These are phyloP conservation scores for Zygaena filipendulae DNA, from an alignment of 2,888 invertebrate species.

Conservation along the genomic window DNA sequence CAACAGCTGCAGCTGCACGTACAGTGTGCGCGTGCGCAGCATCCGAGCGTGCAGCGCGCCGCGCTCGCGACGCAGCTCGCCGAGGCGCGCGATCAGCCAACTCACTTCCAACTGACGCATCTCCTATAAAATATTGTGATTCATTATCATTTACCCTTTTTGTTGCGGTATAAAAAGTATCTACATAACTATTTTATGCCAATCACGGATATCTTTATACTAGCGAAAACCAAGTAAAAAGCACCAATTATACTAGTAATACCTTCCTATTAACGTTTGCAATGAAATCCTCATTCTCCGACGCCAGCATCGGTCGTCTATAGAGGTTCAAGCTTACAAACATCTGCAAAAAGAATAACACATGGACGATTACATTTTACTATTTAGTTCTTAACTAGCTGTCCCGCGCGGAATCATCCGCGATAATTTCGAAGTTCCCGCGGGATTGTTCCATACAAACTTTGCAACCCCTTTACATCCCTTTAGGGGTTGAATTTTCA, in stretches of 20 bases:
- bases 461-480: too few relatives aligned
- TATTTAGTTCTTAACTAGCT: not conserved
- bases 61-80: constrained; percentile 40
- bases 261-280: constrained; percentile 69
- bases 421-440: too few relatives aligned
- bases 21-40: constrained; percentile 35
- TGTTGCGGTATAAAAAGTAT: too few relatives aligned
- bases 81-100: constrained; percentile 38
- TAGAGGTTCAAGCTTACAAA: constrained; percentile 54
- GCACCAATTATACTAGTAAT: constrained; percentile 12
- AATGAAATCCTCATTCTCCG: constrained; percentile 68
- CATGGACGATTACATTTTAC: constrained; percentile 2
- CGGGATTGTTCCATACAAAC: too few relatives aligned
- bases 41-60: constrained; percentile 40
- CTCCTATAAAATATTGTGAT: constrained; percentile 31
- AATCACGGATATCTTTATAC: too few relatives aligned
- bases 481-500: too few relatives aligned
- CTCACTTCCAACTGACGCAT: constrained; percentile 46
- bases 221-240: too few relatives aligned
- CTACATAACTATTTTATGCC: too few relatives aligned
- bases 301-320: constrained; percentile 51
- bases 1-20: constrained; percentile 35
- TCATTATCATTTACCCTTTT: too few relatives aligned
- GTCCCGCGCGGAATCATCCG: too few relatives aligned
- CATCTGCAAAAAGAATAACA: constrained; percentile 39